Base-by-base conservation (phyloP, 2,113 vertebrate species). In the Gorsachius goisagi region DNA sequence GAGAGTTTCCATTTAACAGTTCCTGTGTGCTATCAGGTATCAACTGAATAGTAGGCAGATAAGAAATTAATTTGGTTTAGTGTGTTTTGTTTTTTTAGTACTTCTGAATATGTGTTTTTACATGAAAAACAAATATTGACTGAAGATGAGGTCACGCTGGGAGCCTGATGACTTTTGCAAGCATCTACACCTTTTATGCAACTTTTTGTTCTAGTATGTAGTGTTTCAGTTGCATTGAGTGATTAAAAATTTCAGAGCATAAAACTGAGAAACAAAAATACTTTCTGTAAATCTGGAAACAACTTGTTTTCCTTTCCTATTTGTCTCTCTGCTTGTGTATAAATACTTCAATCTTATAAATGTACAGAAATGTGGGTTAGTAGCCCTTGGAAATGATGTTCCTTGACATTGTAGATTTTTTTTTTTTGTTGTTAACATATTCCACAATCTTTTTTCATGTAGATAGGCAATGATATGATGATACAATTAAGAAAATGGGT, bases 101-200 rank as follows among this genome's bases (percentile, higher is more conserved):
- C 35, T 75, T 83, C 73, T 92, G 85, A 93, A 75, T 86, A 20
- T 75, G 47, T 90, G 64, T 88, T 86, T 96, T 92, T 74, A 44
- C 30, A 3, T 74, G 64, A 37, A 71, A 53, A 91, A 21, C 52
- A 91, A 92, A 86, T 67, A 63, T 23, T 95, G 79, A 67, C 59
- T 39, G 75, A 90, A 69, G 88, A 47, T 59, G 81, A 74, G 76
- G 45, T 58, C 75, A 2, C 8, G 4, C 35, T 77, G 55, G 69
- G 11, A 90, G 58, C 30, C 67, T 58, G 59, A 20, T 64, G 76
- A 44, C 67, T 93, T 82, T 53, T 94, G 63, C 37, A 90, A 90
- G 44, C 52, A 55, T 60, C 72, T 76, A 21, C 44, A 49, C 13
- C 39, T 94, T 88, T 55, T 52, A 33, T 35, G 19, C 52, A 55